A percentile compares a stretch with the other conserved stretches of the same genome.
Conservation (phyloP, 1,140 invertebrate genomes). For the Atta texana region DNA sequence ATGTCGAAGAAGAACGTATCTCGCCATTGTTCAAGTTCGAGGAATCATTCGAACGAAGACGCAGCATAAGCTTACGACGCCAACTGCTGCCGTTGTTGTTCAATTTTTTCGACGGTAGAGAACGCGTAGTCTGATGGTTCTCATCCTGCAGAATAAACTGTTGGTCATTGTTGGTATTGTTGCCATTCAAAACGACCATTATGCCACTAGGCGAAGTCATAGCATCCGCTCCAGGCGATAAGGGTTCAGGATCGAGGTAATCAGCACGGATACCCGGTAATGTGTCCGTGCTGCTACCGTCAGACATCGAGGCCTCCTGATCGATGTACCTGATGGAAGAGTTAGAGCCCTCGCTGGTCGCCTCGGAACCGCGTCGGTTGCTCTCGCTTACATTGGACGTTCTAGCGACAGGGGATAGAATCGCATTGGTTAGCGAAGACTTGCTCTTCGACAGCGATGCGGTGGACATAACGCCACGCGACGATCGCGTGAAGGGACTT, state of each 20-base stretch:
- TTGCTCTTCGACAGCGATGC: constrained; percentile 69
- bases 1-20: constrained; percentile 72
- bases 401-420: constrained; percentile 63
- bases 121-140: not conserved
- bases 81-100: constrained; percentile 70
- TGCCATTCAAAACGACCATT: constrained; percentile 35
- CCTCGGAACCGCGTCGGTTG: constrained; percentile 81
- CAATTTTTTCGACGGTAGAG: constrained; percentile 68
- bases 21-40: constrained; percentile 76
- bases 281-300: constrained; percentile 82
- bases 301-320: constrained; percentile 80
- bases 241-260: constrained; percentile 81
- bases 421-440: constrained; percentile 62
- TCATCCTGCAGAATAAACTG: constrained; percentile 12
- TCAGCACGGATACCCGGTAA: constrained; percentile 82
- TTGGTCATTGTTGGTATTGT: not conserved
- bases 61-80: constrained; percentile 79
- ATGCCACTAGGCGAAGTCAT: constrained; percentile 69
- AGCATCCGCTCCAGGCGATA: constrained; percentile 80
- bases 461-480: constrained; percentile 72
- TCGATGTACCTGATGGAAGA: constrained; percentile 84
- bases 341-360: constrained; percentile 81
- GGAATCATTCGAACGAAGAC: constrained; percentile 79
- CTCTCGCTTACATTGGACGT: constrained; percentile 37
- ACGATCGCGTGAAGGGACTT: constrained; percentile 83